Conservation (phyloP, 2,888 invertebrate species). For the Cheilosia soror region DNA sequence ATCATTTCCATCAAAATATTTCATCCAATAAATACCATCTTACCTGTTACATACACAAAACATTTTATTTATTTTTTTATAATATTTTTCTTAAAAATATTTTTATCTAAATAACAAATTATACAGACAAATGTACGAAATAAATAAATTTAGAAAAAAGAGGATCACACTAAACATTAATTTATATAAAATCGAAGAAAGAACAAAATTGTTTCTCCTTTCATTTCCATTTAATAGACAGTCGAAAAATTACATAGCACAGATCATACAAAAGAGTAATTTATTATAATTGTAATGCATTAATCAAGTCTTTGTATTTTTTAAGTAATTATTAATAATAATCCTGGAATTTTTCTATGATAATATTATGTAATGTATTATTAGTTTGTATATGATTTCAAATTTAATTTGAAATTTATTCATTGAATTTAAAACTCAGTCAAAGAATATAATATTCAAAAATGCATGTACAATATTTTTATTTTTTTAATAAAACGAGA, state of each 20-base stretch:
- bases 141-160: neutral
- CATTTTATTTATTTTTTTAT: conserved; percentile 27
- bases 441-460: conserved; percentile 19
- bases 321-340: conserved; percentile 22
- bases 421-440: conserved; percentile 31
- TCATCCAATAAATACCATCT: conserved; percentile 57
- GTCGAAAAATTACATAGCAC: conserved; percentile 54
- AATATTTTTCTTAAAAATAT: conserved; percentile 12
- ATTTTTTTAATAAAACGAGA: conserved; percentile 14
- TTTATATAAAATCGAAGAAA: conserved; percentile 36
- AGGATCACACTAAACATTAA: neutral
- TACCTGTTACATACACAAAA: conserved; percentile 59
- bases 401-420: conserved; percentile 37
- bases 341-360: conserved; percentile 39
- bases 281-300: conserved; percentile 16
- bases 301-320: conserved; percentile 50
- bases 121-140: conserved; percentile 4
- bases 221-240: conserved; percentile 34
- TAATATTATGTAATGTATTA: conserved; percentile 8
- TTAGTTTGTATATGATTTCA: conserved; percentile 16
- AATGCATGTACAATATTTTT: neutral
- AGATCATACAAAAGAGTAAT: conserved; percentile 42
- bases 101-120: conserved; percentile 41
- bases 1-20: conserved; percentile 55
- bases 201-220: neutral